Evolutionary conservation across 2,888 invertebrate species (phyloP).

Genomic region (Synergus gifuensis): DNA sequence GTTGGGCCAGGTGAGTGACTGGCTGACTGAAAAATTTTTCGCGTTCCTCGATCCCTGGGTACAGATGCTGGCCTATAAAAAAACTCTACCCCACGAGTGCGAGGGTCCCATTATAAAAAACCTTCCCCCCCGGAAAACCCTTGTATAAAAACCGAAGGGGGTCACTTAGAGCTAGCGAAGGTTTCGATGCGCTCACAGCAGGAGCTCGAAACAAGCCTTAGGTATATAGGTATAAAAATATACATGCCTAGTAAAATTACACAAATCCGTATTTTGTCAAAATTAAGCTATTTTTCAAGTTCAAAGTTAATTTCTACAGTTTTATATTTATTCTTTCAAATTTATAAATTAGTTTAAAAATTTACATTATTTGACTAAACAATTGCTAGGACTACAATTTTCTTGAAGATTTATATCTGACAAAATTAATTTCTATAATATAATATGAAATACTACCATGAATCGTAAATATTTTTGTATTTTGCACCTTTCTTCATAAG

Average conservation of each 20-base stretch:
- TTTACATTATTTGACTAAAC: too few species aligned
- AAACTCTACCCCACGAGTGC: conserved; percentile 70
- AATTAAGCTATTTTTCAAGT: background rate
- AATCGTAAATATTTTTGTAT: too few species aligned
- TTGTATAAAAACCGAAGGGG: conserved; percentile 76
- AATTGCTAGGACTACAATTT: too few species aligned
- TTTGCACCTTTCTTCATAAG: too few species aligned
- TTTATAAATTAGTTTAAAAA: too few species aligned
- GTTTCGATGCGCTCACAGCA: conserved; percentile 53
- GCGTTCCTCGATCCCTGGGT: conserved; percentile 71
- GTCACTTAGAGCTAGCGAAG: conserved; percentile 70
- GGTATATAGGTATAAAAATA: conserved; percentile 28
- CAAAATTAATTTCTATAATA: too few species aligned
- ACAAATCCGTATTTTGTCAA: background rate
- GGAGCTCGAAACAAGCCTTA: conserved; percentile 46
- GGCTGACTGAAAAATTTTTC: conserved; percentile 74
- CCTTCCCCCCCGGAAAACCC: conserved; percentile 70
- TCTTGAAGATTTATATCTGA: too few species aligned
- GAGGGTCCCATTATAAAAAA: conserved; percentile 72
- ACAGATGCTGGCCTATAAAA: conserved; percentile 76
- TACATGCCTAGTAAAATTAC: conserved; percentile 33
- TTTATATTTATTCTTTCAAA: too few species aligned
- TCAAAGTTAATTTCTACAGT: too few species aligned
- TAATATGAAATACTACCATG: too few species aligned
- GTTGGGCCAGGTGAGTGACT: conserved; percentile 76